Base-by-base conservation (phyloP, 1,140 invertebrate species). In the Hylaeus anthracinus region DNA sequence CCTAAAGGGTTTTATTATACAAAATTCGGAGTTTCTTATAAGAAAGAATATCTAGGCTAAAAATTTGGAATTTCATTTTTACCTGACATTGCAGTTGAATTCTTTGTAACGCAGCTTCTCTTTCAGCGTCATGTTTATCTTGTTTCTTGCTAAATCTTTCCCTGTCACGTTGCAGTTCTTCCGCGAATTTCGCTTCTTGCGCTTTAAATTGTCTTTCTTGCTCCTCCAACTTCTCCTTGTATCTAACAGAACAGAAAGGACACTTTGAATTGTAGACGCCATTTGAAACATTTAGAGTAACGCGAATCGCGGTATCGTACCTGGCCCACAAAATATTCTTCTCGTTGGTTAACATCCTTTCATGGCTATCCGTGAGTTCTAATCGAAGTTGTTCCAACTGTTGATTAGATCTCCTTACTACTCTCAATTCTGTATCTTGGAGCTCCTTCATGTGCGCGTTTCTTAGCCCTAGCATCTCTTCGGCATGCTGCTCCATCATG, bases 401-500 rank as follows among this genome's bases (percentile, higher is more conserved):
- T 64, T 94, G 93, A 85, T 94, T 93, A n/a, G 93, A 92, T 80
- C 94, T 93, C 60, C 95, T 90, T 72, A 94, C 92, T 3, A 93
- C 92, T 9, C 94, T 91, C 61, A 95, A 87, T 85, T 96, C 95
- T 0, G 94, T 87, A 67, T 95, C 95, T 72, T 95, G 94, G 5
- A 95, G 88, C 88, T 95, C 95, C 43, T 94, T 93, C 73, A 93
- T 88, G 89, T 95, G 91, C 81, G 93, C 82, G 82, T 93, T 90
- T 87, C 95, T 88, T 89, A 95, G 88, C 86, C 95, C 67, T 82
- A 89, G 90, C 75, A 95, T 87, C 80, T 95, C 93, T 79, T 94
- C 92, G 58, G 95, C 94, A 88, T 96, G 95, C 43, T 95, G 92
- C 10, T 94, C 93, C 56, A 95, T 94, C 94, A 97, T 96, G 60